Conservation (phyloP, 2,888 invertebrate genomes). For the Eristalis intricaria region DNA sequence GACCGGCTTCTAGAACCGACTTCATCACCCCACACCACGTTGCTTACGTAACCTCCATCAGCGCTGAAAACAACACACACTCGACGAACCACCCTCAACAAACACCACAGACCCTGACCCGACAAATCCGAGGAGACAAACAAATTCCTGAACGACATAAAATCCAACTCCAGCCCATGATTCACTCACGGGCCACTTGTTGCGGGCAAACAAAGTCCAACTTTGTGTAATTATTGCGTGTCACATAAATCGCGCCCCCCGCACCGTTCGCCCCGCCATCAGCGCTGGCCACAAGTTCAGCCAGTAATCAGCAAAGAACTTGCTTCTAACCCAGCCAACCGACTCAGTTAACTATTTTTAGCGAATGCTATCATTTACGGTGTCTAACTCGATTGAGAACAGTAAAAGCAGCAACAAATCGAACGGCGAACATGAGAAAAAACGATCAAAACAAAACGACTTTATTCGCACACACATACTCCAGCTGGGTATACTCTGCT, state of each 20-base stretch:
- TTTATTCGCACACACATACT: conserved; percentile 32
- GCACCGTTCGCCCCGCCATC: conserved; percentile 6
- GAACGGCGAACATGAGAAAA: conserved; percentile 4
- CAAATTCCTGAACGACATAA: conserved; percentile 6
- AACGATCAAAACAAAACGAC: conserved; percentile 16
- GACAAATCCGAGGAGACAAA: not conserved
- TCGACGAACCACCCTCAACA: not conserved
- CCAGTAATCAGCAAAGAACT: conserved; percentile 45
- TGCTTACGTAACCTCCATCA: not conserved
- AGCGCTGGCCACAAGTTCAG: conserved; percentile 45
- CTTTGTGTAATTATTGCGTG: conserved; percentile 39
- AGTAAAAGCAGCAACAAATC: conserved; percentile 40
- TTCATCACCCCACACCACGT: not conserved
- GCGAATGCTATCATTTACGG: conserved; percentile 67
- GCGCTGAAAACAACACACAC: not conserved
- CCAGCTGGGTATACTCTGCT: conserved; percentile 13
- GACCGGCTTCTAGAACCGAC: no score
- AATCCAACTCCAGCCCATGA: conserved; percentile 4
- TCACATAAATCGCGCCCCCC: conserved; percentile 34
- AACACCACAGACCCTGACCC: not conserved
- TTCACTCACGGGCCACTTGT: conserved; percentile 25
- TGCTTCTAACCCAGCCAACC: conserved; percentile 14
- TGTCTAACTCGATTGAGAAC: conserved; percentile 51
- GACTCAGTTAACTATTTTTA: conserved; percentile 62
- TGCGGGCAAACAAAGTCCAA: conserved; percentile 41